Percentiles rank a stretch among this genome's conserved stretches.
Evolutionary conservation across 2,113 vertebrate genomes (phyloP).

Genomic region (Clarias magur): DNA sequence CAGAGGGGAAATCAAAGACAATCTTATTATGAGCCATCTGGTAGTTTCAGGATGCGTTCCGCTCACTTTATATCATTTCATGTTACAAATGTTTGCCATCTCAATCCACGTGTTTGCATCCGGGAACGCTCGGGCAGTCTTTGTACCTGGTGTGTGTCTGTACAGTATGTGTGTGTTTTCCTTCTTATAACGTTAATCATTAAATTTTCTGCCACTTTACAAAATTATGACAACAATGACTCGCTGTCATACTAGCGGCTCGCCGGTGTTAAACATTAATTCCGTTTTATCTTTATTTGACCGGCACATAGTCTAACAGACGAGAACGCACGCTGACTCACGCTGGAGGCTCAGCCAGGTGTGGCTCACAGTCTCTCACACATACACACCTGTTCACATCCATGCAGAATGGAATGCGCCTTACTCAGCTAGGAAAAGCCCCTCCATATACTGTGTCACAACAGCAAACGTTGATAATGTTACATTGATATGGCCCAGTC

Average conservation of each 20-base stretch:
- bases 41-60: background rate
- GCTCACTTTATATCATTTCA: background rate
- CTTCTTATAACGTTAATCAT: slow-evolving; percentile 48
- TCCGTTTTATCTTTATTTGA: slow-evolving; percentile 43
- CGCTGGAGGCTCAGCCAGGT: background rate
- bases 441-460: slow-evolving; percentile 6
- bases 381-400: slow-evolving; percentile 48
- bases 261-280: slow-evolving; percentile 71
- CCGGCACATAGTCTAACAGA: slow-evolving; percentile 20
- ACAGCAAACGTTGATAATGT: slow-evolving; percentile 29
- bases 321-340: slow-evolving; percentile 40
- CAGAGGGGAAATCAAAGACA: background rate
- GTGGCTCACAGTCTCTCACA: slow-evolving; percentile 9
- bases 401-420: slow-evolving; percentile 31
- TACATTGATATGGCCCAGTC: background rate
- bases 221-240: slow-evolving; percentile 52
- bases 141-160: background rate
- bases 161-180: slow-evolving; percentile 5
- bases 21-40: background rate
- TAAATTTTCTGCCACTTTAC: slow-evolving; percentile 41
- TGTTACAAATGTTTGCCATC: background rate
- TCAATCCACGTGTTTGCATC: background rate
- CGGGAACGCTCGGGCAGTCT: background rate
- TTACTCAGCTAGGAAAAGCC: background rate
- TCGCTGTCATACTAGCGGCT: slow-evolving; percentile 38